A percentile compares a stretch with the other conserved stretches of the same genome.
Conservation (phyloP, 92 coral and sea anemone species). For the Palythoa grandiflora region DNA sequence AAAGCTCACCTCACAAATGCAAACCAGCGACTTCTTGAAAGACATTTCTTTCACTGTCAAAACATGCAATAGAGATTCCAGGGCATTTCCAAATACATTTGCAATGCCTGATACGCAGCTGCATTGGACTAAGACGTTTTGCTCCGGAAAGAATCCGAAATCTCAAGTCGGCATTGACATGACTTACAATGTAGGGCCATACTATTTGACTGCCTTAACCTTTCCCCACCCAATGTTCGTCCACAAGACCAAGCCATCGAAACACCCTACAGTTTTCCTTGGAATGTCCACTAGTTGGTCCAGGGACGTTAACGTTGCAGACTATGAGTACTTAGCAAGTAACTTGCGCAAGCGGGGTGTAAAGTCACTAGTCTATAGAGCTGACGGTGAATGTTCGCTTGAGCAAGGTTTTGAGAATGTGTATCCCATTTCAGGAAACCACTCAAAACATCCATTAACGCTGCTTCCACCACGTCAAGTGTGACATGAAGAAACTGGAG, state of each 20-base stretch:
- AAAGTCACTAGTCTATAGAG: conserved; percentile 32
- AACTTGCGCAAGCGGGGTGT: conserved; percentile 48
- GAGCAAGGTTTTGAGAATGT: conserved; percentile 48
- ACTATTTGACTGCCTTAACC: conserved; percentile 56
- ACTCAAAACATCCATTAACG: conserved; percentile 44
- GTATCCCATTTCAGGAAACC: conserved; percentile 31
- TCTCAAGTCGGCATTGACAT: conserved; percentile 58
- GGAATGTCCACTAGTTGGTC: conserved; percentile 59
- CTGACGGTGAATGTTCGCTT: conserved; percentile 43
- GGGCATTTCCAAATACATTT: conserved; percentile 49
- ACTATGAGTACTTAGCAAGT: conserved; percentile 47
- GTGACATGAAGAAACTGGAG: conserved; percentile 5
- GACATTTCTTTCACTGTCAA: conserved; percentile 34
- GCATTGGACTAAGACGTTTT: conserved; percentile 54
- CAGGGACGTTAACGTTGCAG: conserved; percentile 47
- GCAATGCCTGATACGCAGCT: conserved; percentile 61
- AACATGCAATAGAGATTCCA: conserved; percentile 4
- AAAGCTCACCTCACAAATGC: conserved; percentile 60
- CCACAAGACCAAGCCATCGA: conserved; percentile 40
- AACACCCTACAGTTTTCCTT: conserved; percentile 56
- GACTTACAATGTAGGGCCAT: conserved; percentile 64
- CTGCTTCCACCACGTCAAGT: conserved; percentile 52
- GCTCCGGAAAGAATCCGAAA: conserved; percentile 46
- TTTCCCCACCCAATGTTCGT: conserved; percentile 70
- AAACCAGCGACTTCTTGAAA: conserved; percentile 45